These are phyloP conservation scores for Drosophila quinaria DNA, from an alignment of 2,888 invertebrate species.

Conservation along the genomic window DNA sequence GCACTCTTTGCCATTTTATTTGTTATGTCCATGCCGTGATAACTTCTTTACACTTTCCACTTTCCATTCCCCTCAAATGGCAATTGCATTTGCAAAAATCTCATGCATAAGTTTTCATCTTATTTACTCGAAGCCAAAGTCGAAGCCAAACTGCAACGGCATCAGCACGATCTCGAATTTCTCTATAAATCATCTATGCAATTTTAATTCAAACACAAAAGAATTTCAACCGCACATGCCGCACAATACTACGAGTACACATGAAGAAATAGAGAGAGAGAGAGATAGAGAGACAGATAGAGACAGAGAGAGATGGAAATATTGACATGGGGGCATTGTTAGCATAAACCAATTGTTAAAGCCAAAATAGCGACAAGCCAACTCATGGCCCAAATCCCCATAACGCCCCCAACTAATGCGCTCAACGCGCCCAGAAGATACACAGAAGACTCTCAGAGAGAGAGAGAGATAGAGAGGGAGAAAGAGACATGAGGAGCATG, in stretches of 20 bases:
- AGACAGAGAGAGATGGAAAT: not conserved
- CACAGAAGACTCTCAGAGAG: conserved; percentile 34
- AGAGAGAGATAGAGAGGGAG: not conserved
- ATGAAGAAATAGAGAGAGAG: conserved; percentile 24
- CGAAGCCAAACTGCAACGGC: conserved; percentile 30
- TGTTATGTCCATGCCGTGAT: conserved; percentile 24
- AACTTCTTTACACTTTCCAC: conserved; percentile 12
- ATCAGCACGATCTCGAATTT: conserved; percentile 58
- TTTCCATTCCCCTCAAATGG: not conserved
- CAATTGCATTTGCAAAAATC: conserved; percentile 53
- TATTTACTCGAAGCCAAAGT: conserved; percentile 55
- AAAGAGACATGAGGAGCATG: conserved; percentile 9
- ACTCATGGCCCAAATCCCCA: conserved; percentile 2
- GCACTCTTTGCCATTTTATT: conserved; percentile 42
- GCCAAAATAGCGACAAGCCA: conserved; percentile 74
- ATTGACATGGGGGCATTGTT: conserved; percentile 62
- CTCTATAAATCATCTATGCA: conserved; percentile 76
- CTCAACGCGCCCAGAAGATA: conserved; percentile 72
- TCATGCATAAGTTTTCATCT: conserved; percentile 73
- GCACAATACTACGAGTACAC: conserved; percentile 21
- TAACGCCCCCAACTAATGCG: conserved; percentile 67
- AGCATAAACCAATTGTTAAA: conserved; percentile 78
- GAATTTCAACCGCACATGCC: conserved; percentile 63
- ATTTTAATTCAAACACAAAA: conserved; percentile 80
- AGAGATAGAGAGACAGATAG: not conserved